A percentile compares a stretch with the other conserved stretches of the same genome.
phyloP scores from a whole-genome alignment of 2,797 vertebrate genomes.

The Melopsittacus undulatus region DNA sequence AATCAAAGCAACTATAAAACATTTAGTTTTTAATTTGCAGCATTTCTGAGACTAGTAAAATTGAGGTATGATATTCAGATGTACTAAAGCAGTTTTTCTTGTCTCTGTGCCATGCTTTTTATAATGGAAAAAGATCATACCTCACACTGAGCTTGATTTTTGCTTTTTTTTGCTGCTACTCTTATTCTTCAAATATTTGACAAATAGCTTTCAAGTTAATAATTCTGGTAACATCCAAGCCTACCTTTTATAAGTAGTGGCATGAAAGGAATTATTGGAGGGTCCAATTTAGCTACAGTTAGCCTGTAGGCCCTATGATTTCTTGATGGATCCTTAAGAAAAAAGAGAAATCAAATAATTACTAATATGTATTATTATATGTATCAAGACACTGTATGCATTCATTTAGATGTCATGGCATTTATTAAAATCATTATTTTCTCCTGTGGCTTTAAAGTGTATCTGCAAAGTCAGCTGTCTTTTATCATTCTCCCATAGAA shows the following conservation, averaged over 20 bases:
- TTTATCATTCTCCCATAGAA: not conserved
- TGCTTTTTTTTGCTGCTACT: constrained; percentile 37
- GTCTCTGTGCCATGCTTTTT: not conserved
- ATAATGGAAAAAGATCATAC: constrained; percentile 18
- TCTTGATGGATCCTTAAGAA: constrained; percentile 93
- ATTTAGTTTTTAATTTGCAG: constrained; percentile 25
- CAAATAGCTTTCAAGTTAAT: constrained; percentile 55
- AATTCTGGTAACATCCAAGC: constrained; percentile 16
- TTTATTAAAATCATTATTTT: not conserved
- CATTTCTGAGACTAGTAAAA: constrained; percentile 22
- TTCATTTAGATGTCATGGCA: not conserved
- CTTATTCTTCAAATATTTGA: constrained; percentile 53
- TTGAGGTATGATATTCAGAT: not conserved
- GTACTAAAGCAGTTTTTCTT: constrained; percentile 16
- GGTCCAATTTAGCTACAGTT: constrained; percentile 91
- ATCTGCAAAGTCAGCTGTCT: constrained; percentile 3
- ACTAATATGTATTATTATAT: not conserved
- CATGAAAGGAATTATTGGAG: constrained; percentile 98
- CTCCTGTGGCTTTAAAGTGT: not conserved
- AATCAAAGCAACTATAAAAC: constrained; percentile 3
- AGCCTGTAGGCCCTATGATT: constrained; percentile 96
- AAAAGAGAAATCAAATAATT: constrained; percentile 24
- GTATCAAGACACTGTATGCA: not conserved
- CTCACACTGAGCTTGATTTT: constrained; percentile 27
- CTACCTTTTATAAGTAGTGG: constrained; percentile 98